Evolutionary conservation across 1,140 invertebrate genomes (phyloP), one percentile per base, ranked within the genome.

Genomic region (Magallana ariakensis): DNA sequence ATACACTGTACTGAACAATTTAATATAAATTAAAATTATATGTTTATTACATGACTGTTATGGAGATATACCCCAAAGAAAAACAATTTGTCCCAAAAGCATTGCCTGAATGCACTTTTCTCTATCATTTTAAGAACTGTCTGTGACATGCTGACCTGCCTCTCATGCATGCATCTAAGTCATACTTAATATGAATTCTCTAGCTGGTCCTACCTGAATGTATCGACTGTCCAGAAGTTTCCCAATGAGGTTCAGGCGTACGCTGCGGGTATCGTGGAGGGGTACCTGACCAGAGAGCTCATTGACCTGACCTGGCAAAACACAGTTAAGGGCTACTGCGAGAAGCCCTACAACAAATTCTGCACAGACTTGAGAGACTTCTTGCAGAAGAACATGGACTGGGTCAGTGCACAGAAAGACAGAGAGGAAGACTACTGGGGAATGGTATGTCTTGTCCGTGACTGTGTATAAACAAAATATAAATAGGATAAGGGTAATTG

Each of bases 221-320:
- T 95, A 1, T 88, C 88, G 10, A 94, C 94, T 19, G 90, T 90
- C 75, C 82, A 85, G 9, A 82, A 19, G 4, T 91, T 88, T 60
- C 80, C 87, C 33, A 93, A 95, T 93, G 95, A 96, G 88, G 95
- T 97, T 9, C 98, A 98, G 95, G 97, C 97, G 0, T 98, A 97
- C 93, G 97, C 97, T 1, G 97, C 98, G n/a, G 98, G 98, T 10
- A 95, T 97, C n/a, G 95, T 97, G 0, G 98, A 98, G 94, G 98
- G 97, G 0, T 84, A 86, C 75, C 60, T 93, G 4, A 94, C 94
- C 33, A 58, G 87, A 33, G 96, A 97, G 89, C 95, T 98, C 53
- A 98, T 98, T 84, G 96, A 97, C 92, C 96, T 96, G 91, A 97
- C 97, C 93, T 97, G 97, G 96, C 95, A 96, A 90, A 97, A 98